phyloP scores from a whole-genome alignment of 2,888 invertebrate genomes.

The Brachyptera risi region DNA sequence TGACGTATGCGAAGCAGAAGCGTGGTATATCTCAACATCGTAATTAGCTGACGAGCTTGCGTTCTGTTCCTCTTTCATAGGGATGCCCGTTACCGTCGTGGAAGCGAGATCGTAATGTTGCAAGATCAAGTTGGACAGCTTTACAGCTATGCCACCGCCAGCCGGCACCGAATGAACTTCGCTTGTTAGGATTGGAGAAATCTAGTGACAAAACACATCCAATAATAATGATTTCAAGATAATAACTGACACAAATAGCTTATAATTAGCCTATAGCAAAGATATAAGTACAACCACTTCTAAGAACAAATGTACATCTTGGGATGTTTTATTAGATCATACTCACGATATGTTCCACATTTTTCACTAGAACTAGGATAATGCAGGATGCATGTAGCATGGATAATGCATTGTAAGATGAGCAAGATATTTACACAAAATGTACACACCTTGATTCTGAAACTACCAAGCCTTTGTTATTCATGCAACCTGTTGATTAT shows the following conservation, averaged over 20 bases:
- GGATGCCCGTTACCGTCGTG: constrained; percentile 97
- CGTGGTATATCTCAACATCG: constrained; percentile 95
- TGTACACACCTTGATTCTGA: no score
- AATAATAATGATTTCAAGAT: constrained; percentile 11
- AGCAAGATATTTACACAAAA: no score
- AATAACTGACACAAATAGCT: neutral
- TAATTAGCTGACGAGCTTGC: constrained; percentile 97
- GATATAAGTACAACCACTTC: neutral
- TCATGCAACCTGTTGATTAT: no score
- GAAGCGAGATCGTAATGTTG: constrained; percentile 88
- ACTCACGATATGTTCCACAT: no score
- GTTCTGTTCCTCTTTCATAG: constrained; percentile 99
- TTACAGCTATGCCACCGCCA: constrained; percentile 61
- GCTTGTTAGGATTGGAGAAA: constrained; percentile 67
- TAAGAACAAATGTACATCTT: neutral
- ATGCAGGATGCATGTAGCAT: no score
- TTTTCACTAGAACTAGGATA: no score
- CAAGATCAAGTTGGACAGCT: constrained; percentile 70
- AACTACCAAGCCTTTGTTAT: no score
- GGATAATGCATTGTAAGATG: no score
- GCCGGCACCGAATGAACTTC: constrained; percentile 72
- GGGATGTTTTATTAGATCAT: no score
- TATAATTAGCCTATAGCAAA: neutral
- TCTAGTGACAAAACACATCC: constrained; percentile 46
- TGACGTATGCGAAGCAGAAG: constrained; percentile 77